Evolutionary conservation across 2,888 invertebrate species (phyloP).

Genomic region (Eubasilissa splendida): DNA sequence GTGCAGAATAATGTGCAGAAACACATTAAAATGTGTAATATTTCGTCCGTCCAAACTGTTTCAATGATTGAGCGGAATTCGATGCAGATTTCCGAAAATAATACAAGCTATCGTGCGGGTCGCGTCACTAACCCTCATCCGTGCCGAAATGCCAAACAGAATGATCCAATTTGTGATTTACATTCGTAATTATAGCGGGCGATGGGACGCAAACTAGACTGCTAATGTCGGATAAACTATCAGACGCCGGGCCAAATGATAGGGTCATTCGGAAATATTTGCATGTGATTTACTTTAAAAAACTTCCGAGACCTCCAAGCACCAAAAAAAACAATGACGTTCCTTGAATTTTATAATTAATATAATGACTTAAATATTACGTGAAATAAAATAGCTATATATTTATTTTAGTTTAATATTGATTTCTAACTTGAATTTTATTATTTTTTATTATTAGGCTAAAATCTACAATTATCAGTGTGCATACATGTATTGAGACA

Average conservation of each 20-base stretch:
- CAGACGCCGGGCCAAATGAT: background rate
- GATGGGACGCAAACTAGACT: background rate
- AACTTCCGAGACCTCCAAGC: too few relatives aligned
- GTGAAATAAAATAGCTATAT: too few relatives aligned
- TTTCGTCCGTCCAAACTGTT: background rate
- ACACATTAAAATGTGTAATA: background rate
- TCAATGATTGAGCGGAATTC: constrained; percentile 10
- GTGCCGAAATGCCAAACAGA: constrained; percentile 4
- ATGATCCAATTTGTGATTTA: constrained; percentile 19
- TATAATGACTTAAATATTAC: too few relatives aligned
- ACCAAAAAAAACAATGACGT: too few relatives aligned
- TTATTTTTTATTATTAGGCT: too few relatives aligned
- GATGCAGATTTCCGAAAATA: background rate
- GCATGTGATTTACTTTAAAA: constrained; percentile 12
- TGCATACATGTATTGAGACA: too few relatives aligned
- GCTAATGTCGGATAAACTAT: background rate
- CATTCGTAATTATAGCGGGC: constrained; percentile 32
- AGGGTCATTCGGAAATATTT: constrained; percentile 8
- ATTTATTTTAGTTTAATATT: too few relatives aligned
- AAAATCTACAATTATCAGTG: too few relatives aligned
- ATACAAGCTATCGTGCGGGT: constrained; percentile 8
- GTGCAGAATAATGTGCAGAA: constrained; percentile 2
- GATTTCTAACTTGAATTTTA: too few relatives aligned
- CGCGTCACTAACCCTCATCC: background rate
- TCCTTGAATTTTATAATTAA: too few relatives aligned